phyloP scores from a whole-genome alignment of 2,888 invertebrate species.

The Aphidoletes aphidimyza region DNA sequence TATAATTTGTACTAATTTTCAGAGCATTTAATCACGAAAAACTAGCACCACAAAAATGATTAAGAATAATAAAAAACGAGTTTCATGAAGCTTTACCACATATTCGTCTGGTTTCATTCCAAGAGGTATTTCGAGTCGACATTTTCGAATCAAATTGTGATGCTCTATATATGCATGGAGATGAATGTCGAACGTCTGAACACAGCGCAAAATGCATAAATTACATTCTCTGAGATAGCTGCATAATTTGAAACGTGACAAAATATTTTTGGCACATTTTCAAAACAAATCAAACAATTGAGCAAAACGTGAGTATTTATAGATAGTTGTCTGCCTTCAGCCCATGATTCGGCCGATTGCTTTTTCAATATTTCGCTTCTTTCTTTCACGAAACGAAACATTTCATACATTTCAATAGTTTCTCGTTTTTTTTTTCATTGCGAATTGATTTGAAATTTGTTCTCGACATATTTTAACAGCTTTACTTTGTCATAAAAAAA shows the following conservation, averaged over 20 bases:
- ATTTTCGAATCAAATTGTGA: too few species aligned
- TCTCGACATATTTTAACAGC: background rate
- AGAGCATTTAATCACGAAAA: background rate
- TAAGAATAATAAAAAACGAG: background rate
- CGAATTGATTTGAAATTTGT: too few species aligned
- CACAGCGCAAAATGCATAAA: background rate
- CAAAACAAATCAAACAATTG: background rate
- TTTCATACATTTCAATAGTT: too few species aligned
- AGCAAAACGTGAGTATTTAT: background rate
- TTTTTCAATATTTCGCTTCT: too few species aligned
- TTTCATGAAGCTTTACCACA: background rate
- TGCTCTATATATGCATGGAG: background rate
- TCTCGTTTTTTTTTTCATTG: too few species aligned
- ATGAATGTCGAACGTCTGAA: background rate
- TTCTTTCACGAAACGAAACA: too few species aligned
- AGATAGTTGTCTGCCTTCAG: background rate
- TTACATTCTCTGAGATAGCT: background rate
- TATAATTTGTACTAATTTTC: conserved; percentile 19
- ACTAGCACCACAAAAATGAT: conserved; percentile 4
- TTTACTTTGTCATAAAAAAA: background rate
- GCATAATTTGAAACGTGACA: conserved; percentile 41
- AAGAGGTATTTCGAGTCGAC: background rate
- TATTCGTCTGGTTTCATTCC: background rate
- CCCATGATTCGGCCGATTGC: background rate
- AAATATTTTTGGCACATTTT: background rate